Evolutionary conservation across 2,888 invertebrate genomes (phyloP).

Genomic region (Drosophila paracracens): DNA sequence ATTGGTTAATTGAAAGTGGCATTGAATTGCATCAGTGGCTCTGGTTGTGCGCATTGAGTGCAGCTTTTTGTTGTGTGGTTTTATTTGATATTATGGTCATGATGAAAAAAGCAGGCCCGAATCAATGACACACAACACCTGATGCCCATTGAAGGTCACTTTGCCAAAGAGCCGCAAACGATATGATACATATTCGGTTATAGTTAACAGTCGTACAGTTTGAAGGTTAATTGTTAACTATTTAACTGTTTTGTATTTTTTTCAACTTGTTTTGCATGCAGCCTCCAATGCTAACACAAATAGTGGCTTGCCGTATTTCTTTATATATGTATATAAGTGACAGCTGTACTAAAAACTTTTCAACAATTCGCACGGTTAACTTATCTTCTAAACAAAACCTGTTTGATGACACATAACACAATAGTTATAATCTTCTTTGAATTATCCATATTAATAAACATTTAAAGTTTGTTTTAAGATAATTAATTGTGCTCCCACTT

Average conservation of each 20-base stretch:
- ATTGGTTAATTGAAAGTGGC: conserved; percentile 66
- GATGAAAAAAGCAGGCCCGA: conserved; percentile 56
- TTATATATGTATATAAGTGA: neutral
- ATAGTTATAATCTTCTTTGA: conserved; percentile 31
- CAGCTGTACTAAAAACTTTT: conserved; percentile 34
- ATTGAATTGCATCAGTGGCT: conserved; percentile 81
- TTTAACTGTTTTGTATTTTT: neutral
- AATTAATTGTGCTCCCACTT: conserved; percentile 31
- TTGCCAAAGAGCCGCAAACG: conserved; percentile 54
- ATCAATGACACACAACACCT: conserved; percentile 78
- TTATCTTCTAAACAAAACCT: conserved; percentile 52
- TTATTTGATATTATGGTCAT: conserved; percentile 12
- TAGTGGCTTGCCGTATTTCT: conserved; percentile 8
- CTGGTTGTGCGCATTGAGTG: conserved; percentile 78
- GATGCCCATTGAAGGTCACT: conserved; percentile 77
- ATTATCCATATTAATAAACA: conserved; percentile 36
- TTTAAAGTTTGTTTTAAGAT: conserved; percentile 18
- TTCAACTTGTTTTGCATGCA: conserved; percentile 60
- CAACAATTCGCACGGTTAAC: conserved; percentile 37
- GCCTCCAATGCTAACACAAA: conserved; percentile 73
- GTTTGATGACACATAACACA: conserved; percentile 54
- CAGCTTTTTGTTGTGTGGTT: conserved; percentile 54
- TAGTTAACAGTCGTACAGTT: conserved; percentile 13
- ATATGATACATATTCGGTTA: conserved; percentile 22
- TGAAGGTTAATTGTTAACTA: conserved; percentile 7